phyloP scores from a whole-genome alignment of 2,113 vertebrate species.

The Ageneiosus marmoratus region DNA sequence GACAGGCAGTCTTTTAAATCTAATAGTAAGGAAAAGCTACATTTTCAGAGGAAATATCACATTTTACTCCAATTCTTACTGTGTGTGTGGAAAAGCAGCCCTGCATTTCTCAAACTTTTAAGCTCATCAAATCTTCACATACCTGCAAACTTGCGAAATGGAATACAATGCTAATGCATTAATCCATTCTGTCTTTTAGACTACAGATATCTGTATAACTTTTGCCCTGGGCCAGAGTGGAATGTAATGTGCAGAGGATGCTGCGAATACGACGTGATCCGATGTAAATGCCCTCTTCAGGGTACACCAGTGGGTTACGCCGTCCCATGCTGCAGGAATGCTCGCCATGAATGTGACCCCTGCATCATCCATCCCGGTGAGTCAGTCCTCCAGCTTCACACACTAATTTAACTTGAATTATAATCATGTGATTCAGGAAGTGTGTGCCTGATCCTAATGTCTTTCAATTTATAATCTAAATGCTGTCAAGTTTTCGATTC shows the following conservation, averaged over 20 bases:
- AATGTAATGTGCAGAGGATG: constrained; percentile 94
- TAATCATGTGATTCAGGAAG: neutral
- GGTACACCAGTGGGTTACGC: constrained; percentile 90
- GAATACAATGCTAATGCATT: neutral
- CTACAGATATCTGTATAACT: constrained; percentile 88
- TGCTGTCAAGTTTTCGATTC: neutral
- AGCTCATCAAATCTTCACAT: neutral
- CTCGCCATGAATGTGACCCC: constrained; percentile 92
- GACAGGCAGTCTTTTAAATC: neutral
- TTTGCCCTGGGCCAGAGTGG: constrained; percentile 94
- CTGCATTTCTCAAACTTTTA: neutral
- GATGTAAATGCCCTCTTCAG: constrained; percentile 87
- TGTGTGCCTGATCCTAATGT: neutral
- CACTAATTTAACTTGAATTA: neutral
- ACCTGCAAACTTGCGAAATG: neutral
- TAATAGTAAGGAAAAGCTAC: neutral
- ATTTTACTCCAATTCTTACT: neutral
- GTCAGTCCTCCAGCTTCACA: neutral
- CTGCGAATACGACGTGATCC: constrained; percentile 92
- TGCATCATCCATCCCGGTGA: constrained; percentile 96
- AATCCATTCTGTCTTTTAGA: constrained; percentile 66
- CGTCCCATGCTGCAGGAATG: constrained; percentile 95
- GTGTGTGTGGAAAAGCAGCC: neutral
- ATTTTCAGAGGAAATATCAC: neutral
- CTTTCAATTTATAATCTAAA: neutral